Evolutionary conservation across 1,140 invertebrate species (phyloP).

Genomic region (Diuraphis noxia): DNA sequence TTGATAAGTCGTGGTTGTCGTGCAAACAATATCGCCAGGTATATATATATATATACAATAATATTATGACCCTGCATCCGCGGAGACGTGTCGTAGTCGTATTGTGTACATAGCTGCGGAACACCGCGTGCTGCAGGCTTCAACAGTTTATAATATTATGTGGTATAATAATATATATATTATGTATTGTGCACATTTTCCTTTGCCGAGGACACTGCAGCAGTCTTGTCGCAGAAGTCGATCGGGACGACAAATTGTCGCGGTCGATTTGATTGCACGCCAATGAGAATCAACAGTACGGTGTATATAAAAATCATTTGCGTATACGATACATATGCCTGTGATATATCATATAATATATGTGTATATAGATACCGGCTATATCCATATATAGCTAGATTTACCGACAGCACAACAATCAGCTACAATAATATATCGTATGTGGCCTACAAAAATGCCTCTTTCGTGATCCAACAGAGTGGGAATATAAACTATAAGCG

Average conservation of each 20-base stretch:
- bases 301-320: background rate
- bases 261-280: background rate
- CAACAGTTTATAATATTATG: background rate
- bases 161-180: too few relatives aligned
- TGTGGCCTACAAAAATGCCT: background rate
- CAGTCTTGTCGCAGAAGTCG: background rate
- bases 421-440: background rate
- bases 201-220: background rate
- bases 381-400: background rate
- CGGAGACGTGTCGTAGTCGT: background rate
- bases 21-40: slow-evolving; percentile 34
- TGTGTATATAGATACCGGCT: background rate
- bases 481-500: background rate
- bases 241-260: slow-evolving; percentile 3
- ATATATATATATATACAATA: background rate
- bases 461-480: background rate
- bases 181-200: background rate
- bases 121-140: background rate
- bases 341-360: background rate
- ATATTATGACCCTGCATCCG: background rate
- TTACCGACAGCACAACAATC: background rate
- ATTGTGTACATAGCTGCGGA: background rate
- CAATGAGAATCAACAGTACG: background rate
- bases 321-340: background rate
- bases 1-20: slow-evolving; percentile 38